Evolutionary conservation across 1,140 invertebrate genomes (phyloP).

Genomic region (Drosophila azteca): DNA sequence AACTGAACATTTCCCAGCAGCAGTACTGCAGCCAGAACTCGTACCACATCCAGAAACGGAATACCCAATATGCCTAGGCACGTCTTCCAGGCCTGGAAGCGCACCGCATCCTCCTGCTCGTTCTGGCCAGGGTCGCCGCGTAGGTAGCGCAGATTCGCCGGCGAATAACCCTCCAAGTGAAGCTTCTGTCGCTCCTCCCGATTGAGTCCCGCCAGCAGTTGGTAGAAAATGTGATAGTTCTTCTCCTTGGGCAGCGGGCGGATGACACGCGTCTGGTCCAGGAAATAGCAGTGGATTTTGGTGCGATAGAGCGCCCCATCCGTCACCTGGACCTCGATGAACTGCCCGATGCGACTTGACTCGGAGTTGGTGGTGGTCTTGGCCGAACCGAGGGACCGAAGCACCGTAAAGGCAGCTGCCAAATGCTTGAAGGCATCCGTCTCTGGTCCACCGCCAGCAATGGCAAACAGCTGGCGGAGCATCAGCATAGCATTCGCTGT

Average conservation of each 20-base stretch:
- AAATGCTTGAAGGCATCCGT: conserved; percentile 98
- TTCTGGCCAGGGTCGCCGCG: conserved; percentile 90
- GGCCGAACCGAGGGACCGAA: conserved; percentile 94
- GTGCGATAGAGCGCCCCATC: conserved; percentile 96
- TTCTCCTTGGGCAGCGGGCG: conserved; percentile 93
- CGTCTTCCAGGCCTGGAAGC: conserved; percentile 95
- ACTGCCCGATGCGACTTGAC: conserved; percentile 97
- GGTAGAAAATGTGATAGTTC: conserved; percentile 99
- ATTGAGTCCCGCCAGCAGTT: conserved; percentile 95
- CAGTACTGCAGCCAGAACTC: conserved; percentile 94
- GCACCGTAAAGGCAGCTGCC: conserved; percentile 96
- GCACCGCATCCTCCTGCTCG: conserved; percentile 89
- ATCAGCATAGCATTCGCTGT: conserved; percentile 96
- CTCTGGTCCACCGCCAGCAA: conserved; percentile 95
- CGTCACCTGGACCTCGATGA: conserved; percentile 98
- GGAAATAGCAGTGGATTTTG: conserved; percentile 97
- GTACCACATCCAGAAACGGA: conserved; percentile 95
- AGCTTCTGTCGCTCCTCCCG: conserved; percentile 93
- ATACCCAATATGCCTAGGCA: conserved; percentile 95
- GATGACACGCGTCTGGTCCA: conserved; percentile 95
- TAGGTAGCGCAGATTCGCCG: conserved; percentile 92
- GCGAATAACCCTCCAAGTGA: conserved; percentile 92
- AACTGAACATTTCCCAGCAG: conserved; percentile 96
- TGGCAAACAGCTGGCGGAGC: conserved; percentile 94
- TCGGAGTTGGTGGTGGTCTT: conserved; percentile 95